Conservation (phyloP, 2,888 invertebrate species). For the Mycogona germanica region DNA sequence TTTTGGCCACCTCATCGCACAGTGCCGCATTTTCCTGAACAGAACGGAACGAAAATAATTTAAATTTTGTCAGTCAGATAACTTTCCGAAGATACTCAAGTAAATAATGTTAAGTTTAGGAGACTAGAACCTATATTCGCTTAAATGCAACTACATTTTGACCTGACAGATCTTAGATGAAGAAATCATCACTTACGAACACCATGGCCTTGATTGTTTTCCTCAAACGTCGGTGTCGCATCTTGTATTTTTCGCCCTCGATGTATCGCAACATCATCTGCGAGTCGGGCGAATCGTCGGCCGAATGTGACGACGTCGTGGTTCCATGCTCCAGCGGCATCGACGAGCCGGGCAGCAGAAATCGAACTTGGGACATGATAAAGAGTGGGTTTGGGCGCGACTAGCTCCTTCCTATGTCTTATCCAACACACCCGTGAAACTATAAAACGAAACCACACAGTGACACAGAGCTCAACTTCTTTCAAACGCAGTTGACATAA, state of each 20-base stretch:
- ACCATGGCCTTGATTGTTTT: conserved; percentile 33
- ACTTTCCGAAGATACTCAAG: not conserved
- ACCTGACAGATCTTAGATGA: not conserved
- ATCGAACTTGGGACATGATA: too few species aligned
- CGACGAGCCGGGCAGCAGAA: too few species aligned
- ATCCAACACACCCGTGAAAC: too few species aligned
- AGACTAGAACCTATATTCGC: not conserved
- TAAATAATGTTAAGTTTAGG: not conserved
- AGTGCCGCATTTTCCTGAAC: conserved; percentile 41
- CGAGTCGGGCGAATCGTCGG: conserved; percentile 5
- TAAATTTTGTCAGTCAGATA: not conserved
- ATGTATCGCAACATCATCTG: not conserved
- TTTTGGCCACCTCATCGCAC: conserved; percentile 75
- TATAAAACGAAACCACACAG: too few species aligned
- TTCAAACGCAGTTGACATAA: too few species aligned
- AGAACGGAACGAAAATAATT: not conserved
- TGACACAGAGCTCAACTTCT: too few species aligned
- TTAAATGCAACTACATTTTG: not conserved
- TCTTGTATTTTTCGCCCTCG: conserved; percentile 29
- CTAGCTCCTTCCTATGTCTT: too few species aligned
- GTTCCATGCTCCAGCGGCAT: too few species aligned
- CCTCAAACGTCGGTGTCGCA: conserved; percentile 33
- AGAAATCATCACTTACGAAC: conserved; percentile 31
- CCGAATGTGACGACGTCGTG: too few species aligned
- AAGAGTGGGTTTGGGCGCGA: too few species aligned